Percentiles rank a stretch among this genome's conserved stretches.
These are phyloP conservation scores for Sturnus vulgaris DNA, from an alignment of 2,113 vertebrate genomes.

Conservation along the genomic window DNA sequence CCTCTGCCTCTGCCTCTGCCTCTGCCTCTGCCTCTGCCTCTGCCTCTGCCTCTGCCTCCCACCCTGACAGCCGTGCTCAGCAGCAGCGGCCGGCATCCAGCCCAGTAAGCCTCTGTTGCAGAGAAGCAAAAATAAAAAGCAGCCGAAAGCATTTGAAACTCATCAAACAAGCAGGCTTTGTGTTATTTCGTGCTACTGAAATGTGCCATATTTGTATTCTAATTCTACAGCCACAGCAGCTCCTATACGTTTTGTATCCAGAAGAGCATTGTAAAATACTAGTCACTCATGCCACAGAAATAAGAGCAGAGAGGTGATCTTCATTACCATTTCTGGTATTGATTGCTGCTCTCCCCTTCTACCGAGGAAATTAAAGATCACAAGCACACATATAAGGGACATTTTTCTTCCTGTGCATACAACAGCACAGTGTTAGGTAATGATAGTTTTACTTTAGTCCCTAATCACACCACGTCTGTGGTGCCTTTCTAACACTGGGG, in stretches of 20 bases:
- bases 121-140: slow-evolving; percentile 30
- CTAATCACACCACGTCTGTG: background rate
- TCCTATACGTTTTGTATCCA: background rate
- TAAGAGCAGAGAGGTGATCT: background rate
- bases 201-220: background rate
- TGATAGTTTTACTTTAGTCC: background rate
- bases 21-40: background rate
- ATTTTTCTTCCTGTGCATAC: slow-evolving; percentile 2
- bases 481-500: background rate
- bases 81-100: background rate
- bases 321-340: background rate
- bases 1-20: background rate
- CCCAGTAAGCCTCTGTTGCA: background rate
- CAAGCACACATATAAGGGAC: background rate
- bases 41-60: background rate
- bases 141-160: slow-evolving; percentile 30
- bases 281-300: background rate
- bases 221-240: background rate
- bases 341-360: slow-evolving; percentile 18
- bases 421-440: background rate
- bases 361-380: slow-evolving; percentile 37
- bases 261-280: background rate
- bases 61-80: background rate
- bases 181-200: background rate
- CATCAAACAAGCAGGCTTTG: slow-evolving; percentile 4